Base-by-base conservation (phyloP, 2,797 vertebrate species). In the Cuculus canorus region DNA sequence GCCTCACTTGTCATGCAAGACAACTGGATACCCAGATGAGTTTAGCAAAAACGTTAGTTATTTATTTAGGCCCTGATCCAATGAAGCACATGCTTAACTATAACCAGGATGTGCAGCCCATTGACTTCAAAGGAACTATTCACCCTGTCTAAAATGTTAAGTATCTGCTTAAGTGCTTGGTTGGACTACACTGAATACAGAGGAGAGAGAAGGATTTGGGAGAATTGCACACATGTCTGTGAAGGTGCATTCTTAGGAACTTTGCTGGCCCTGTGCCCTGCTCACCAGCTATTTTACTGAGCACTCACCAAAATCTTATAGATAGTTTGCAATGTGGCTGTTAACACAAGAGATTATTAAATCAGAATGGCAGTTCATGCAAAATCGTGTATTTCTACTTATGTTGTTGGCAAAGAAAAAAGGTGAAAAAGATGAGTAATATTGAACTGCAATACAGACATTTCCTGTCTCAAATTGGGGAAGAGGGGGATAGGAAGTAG, bases 11-110 rank as follows among this genome's bases (percentile, higher is more conserved):
- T 96, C 94, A 83, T 69, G 81, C 88, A 90, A 88, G 90, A 94
- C 93, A 96, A 95, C 68, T 95, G 90, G 92, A 94, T 92, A 92
- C 61, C 47, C 83, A 95, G 94, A 96, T 93, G 92, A 95, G 71
- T 92, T 94, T 92, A 86, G 94, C 92, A 96, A 92, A 95, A 93
- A 87, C 82, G 85, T 80, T 86, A 88, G 86, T 70, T 96, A 92
- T 96, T 97, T 95, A 63, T 91, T 96, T 97, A 97, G 94, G 95
- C 92, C n/a, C 60, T n/a, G 92, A 75, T 91, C 90, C 94, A 96
- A 61, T 3, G 66, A 81, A 95, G 75, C 86, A 94, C 91, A 94
- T 92, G 92, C 86, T 92, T 59, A 91, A 90, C 90, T 63, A 90
- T 9, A 97, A 92, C 81, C 94, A 96, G 96, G 96, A 97, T 95